Conservation (phyloP, 2,888 invertebrate genomes). For the Calliopum simillimum region DNA sequence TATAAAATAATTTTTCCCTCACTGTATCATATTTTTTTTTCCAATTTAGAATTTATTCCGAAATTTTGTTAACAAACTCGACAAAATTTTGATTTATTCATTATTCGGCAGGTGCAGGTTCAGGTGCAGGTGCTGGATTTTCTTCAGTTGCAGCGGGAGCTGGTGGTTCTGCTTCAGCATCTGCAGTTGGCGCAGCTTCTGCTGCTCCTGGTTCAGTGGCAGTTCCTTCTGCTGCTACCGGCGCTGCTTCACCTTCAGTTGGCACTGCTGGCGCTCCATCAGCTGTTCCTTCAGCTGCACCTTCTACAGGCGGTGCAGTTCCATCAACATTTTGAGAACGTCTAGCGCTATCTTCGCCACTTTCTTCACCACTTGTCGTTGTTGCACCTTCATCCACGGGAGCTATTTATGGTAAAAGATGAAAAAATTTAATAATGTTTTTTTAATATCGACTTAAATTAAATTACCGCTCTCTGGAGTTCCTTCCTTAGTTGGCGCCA, state of each 20-base stretch:
- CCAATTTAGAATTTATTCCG: background rate
- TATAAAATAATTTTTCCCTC: too few species aligned
- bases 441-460: background rate
- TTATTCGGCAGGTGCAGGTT: conserved; percentile 17
- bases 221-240: background rate
- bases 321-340: background rate
- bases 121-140: background rate
- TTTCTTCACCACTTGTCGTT: conserved; percentile 47
- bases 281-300: conserved; percentile 23
- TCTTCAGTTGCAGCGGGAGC: conserved; percentile 6
- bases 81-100: background rate
- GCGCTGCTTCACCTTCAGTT: conserved; percentile 8
- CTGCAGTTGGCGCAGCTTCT: conserved; percentile 1
- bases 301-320: conserved; percentile 16
- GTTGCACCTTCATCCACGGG: background rate
- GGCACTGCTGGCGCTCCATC: conserved; percentile 4
- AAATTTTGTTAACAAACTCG: background rate
- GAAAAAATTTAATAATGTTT: background rate
- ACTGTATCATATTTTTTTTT: background rate
- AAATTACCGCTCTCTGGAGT: background rate
- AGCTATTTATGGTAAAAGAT: background rate
- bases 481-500: background rate
- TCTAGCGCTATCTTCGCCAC: conserved; percentile 36
- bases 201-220: background rate
- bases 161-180: conserved; percentile 13